A percentile compares a stretch with the other conserved stretches of the same genome.
These are phyloP conservation scores for Polylopha cassiicola DNA, from an alignment of 2,888 invertebrate genomes.

Conservation along the genomic window DNA sequence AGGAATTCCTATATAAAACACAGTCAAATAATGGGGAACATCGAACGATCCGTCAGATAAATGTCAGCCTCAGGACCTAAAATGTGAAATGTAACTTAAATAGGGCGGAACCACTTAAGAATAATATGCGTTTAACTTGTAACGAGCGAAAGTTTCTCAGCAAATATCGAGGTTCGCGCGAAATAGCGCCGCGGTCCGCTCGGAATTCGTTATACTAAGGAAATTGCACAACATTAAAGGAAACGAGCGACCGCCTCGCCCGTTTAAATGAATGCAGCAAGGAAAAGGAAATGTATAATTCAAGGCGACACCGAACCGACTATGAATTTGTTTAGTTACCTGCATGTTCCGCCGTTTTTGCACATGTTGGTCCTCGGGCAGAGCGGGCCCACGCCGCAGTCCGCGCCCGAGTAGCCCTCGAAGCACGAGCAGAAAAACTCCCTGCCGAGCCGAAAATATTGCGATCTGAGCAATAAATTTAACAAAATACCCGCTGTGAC, in stretches of 20 bases:
- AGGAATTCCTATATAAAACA: too few species aligned
- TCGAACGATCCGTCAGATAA: constrained; percentile 7
- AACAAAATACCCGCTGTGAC: constrained; percentile 25
- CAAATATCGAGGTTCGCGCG: constrained; percentile 37
- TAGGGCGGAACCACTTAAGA: constrained; percentile 35
- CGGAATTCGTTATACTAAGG: constrained; percentile 46
- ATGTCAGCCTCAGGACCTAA: constrained; percentile 23
- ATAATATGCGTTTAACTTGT: constrained; percentile 46
- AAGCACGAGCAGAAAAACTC: constrained; percentile 89
- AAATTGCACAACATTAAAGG: constrained; percentile 44
- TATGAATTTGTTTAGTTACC: constrained; percentile 73
- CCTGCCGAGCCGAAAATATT: constrained; percentile 60
- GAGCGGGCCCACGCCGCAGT: constrained; percentile 88
- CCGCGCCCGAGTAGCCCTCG: constrained; percentile 85
- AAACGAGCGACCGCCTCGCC: constrained; percentile 29
- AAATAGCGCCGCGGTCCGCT: constrained; percentile 38
- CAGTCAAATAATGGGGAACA: constrained; percentile 11
- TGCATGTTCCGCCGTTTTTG: constrained; percentile 89
- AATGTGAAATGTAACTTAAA: constrained; percentile 30
- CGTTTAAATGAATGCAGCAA: constrained; percentile 28
- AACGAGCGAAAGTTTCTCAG: constrained; percentile 42
- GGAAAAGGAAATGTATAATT: constrained; percentile 24
- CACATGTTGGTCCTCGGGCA: constrained; percentile 83
- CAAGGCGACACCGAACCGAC: constrained; percentile 15
- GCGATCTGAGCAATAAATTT: constrained; percentile 31